These are phyloP conservation scores for Spea hammondii DNA, from an alignment of 2,797 vertebrate genomes.

Conservation along the genomic window DNA sequence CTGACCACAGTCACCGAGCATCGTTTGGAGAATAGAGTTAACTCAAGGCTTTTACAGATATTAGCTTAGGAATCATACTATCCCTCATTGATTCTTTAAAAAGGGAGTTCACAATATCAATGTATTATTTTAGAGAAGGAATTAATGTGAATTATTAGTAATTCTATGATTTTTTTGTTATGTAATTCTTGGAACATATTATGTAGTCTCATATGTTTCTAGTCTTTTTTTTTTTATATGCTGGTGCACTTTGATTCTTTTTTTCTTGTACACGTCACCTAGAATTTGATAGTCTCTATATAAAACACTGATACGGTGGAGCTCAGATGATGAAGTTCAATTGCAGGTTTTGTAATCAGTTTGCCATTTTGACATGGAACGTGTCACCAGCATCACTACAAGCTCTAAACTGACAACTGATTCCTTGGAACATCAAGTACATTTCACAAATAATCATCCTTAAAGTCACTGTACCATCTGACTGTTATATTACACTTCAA, in stretches of 20 bases:
- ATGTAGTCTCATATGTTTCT: too few species aligned
- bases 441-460: slow-evolving; percentile 38
- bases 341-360: slow-evolving; percentile 46
- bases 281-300: slow-evolving; percentile 16
- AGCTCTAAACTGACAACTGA: slow-evolving; percentile 32
- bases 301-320: slow-evolving; percentile 3
- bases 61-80: too few species aligned
- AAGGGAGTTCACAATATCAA: too few species aligned
- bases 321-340: slow-evolving; percentile 43
- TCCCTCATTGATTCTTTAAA: too few species aligned
- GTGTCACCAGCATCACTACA: slow-evolving; percentile 23
- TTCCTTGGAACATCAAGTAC: slow-evolving; percentile 26
- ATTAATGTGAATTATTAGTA: too few species aligned
- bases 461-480: slow-evolving; percentile 25
- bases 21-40: too few species aligned
- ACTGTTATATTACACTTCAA: slow-evolving; percentile 15
- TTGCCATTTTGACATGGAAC: slow-evolving; percentile 44
- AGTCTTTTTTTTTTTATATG: not conserved
- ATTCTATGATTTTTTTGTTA: too few species aligned
- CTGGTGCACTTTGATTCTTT: not conserved
- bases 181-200: too few species aligned
- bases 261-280: slow-evolving; percentile 3
- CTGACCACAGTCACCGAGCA: too few species aligned
- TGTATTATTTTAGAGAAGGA: too few species aligned
- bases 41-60: too few species aligned